Conservation (phyloP, 2,113 vertebrate genomes). For the Galeopterus variegatus region DNA sequence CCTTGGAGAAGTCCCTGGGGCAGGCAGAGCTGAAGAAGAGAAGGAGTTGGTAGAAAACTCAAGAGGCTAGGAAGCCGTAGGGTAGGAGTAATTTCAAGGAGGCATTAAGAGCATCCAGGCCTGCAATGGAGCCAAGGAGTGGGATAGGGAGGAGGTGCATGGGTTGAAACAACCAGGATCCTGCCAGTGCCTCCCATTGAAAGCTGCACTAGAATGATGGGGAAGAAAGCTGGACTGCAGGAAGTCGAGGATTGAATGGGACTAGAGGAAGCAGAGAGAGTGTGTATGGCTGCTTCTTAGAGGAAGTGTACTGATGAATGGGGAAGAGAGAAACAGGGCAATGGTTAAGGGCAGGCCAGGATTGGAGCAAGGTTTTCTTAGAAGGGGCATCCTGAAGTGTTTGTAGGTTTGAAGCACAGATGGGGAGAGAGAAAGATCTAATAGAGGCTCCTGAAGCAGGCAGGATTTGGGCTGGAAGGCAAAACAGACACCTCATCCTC, state of each 20-base stretch:
- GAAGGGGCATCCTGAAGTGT: background rate
- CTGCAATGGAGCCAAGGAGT: background rate
- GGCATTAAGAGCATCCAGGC: background rate
- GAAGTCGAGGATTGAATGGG: background rate
- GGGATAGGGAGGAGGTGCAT: background rate
- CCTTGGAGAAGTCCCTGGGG: background rate
- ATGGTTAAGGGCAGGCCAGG: background rate
- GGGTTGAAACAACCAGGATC: background rate
- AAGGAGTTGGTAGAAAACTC: background rate
- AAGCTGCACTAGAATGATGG: background rate
- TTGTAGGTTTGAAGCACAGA: background rate
- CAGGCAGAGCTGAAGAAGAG: background rate
- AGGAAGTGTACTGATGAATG: background rate
- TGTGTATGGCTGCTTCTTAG: background rate
- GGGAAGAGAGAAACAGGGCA: background rate
- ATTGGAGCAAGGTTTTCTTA: background rate
- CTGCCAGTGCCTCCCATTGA: background rate
- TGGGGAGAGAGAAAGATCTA: background rate
- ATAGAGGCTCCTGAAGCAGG: background rate
- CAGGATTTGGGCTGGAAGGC: background rate
- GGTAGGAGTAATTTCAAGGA: background rate
- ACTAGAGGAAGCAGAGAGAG: background rate
- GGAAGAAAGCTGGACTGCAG: background rate
- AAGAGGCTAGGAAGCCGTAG: background rate
- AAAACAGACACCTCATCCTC: background rate